phyloP scores from a whole-genome alignment of 1,140 invertebrate species.

The Calosoma granatense region DNA sequence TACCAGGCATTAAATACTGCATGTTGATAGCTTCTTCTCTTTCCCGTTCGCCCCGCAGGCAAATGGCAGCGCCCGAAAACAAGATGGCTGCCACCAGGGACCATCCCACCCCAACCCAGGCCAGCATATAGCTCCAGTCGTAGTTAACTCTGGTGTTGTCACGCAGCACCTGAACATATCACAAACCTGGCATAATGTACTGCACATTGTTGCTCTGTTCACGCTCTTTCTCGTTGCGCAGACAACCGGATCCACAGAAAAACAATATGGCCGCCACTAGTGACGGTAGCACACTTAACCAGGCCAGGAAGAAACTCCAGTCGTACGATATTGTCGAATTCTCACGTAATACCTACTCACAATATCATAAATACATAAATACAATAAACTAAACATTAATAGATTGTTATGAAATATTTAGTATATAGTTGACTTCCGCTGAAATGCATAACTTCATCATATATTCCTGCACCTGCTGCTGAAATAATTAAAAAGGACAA shows the following conservation, averaged over 20 bases:
- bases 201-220: conserved; percentile 66
- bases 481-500: too few relatives aligned
- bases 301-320: conserved; percentile 77
- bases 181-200: conserved; percentile 78
- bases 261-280: conserved; percentile 66
- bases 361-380: not conserved
- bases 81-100: conserved; percentile 79
- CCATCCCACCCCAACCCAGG: conserved; percentile 88
- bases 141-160: conserved; percentile 78
- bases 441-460: too few relatives aligned
- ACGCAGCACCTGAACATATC: conserved; percentile 61
- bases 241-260: conserved; percentile 66
- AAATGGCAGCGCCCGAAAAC: conserved; percentile 85
- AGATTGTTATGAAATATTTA: not conserved
- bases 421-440: too few relatives aligned
- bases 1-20: conserved; percentile 96
- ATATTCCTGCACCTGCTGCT: too few relatives aligned
- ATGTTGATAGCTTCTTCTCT: conserved; percentile 90
- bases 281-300: conserved; percentile 66
- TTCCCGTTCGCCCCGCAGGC: conserved; percentile 82
- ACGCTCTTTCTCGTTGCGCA: conserved; percentile 56
- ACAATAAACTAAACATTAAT: not conserved
- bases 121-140: conserved; percentile 92
- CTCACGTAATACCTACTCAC: conserved; percentile 55
- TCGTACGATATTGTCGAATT: conserved; percentile 61